Conservation (phyloP, 2,888 invertebrate genomes). For the Leptopilina myrica region DNA sequence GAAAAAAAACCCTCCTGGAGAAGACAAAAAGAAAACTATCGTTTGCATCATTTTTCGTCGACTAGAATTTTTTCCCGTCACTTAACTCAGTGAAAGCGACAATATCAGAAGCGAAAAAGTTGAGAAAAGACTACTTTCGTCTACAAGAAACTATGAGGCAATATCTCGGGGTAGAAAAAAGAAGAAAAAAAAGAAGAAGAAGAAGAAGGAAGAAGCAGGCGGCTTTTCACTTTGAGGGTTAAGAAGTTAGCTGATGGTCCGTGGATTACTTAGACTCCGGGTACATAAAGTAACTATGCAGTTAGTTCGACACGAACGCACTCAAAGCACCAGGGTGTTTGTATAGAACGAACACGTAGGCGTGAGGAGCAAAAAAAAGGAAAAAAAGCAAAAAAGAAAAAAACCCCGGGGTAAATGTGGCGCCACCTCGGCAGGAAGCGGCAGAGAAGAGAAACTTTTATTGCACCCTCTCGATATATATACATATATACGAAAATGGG, state of each 20-base stretch:
- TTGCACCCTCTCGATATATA: constrained; percentile 5
- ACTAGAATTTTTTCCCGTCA: neutral
- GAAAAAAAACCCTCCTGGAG: too few species aligned
- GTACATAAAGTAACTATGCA: constrained; percentile 45
- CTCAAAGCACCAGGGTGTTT: constrained; percentile 20
- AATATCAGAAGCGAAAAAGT: neutral
- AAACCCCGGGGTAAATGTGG: constrained; percentile 60
- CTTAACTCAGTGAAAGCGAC: constrained; percentile 1
- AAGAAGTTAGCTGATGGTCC: constrained; percentile 66
- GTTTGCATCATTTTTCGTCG: neutral
- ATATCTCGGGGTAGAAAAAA: constrained; percentile 4
- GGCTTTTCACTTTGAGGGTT: constrained; percentile 64
- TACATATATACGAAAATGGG: constrained; percentile 32
- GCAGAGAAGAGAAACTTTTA: constrained; percentile 52
- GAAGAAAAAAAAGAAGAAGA: too few species aligned
- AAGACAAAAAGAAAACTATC: too few species aligned
- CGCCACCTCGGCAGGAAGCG: constrained; percentile 71
- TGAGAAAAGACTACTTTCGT: constrained; percentile 1
- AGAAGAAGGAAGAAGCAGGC: constrained; percentile 37
- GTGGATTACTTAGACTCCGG: constrained; percentile 62
- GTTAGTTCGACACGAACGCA: constrained; percentile 35
- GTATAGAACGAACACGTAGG: constrained; percentile 22
- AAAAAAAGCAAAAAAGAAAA: neutral
- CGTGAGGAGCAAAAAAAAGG: neutral
- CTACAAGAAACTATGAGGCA: neutral